phyloP scores from a whole-genome alignment of 2,888 invertebrate genomes.

The Acanthococcus lagerstroemiae region DNA sequence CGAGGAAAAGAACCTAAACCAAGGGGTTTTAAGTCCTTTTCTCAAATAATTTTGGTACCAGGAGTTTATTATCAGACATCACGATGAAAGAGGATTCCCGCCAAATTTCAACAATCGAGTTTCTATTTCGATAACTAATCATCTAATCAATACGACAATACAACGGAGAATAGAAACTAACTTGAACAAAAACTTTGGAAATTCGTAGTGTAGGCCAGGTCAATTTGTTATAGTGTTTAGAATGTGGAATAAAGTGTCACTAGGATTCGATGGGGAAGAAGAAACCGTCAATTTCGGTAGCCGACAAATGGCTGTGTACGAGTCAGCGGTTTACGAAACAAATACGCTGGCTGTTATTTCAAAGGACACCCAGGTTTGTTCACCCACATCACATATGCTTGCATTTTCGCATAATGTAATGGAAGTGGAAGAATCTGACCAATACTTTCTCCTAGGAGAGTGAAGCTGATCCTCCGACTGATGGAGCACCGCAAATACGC shows the following conservation, averaged over 20 bases:
- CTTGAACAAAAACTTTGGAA: no score
- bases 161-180: no score
- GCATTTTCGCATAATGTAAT: no score
- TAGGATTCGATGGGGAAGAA: constrained; percentile 45
- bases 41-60: no score
- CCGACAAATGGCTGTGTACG: constrained; percentile 43
- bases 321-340: constrained; percentile 45
- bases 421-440: neutral
- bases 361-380: no score
- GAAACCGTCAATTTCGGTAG: constrained; percentile 49
- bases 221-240: neutral
- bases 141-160: no score
- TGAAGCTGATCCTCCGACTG: neutral
- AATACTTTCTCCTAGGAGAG: neutral
- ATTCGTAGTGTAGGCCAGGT: neutral
- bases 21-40: no score
- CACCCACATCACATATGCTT: no score
- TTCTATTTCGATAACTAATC: no score
- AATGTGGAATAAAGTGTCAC: constrained; percentile 42
- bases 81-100: neutral
- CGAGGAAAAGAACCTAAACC: no score
- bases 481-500: neutral
- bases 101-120: no score
- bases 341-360: constrained; percentile 44
- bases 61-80: no score